These are phyloP conservation scores for Pteronotus mesoamericanus DNA, from an alignment of 2,797 vertebrate species.

Conservation along the genomic window DNA sequence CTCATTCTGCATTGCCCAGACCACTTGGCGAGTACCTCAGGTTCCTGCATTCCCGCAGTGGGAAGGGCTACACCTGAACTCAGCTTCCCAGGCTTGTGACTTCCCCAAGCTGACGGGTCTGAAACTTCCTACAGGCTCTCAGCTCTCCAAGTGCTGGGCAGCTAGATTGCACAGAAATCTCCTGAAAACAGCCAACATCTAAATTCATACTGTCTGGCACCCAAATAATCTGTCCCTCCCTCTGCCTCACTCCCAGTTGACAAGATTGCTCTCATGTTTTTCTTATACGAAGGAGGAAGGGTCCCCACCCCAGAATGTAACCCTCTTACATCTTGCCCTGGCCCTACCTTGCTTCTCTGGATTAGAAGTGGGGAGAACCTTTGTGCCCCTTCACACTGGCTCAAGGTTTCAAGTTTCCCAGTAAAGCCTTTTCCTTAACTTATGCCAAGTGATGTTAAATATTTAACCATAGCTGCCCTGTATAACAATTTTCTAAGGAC, in stretches of 20 bases:
- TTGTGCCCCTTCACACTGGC: not conserved
- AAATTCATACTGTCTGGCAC: not conserved
- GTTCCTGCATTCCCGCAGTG: not conserved
- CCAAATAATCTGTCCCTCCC: not conserved
- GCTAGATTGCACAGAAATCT: slow-evolving; percentile 16
- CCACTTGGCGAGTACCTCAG: not conserved
- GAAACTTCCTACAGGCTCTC: not conserved
- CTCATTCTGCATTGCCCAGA: not conserved
- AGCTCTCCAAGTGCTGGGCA: not conserved
- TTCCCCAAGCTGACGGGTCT: not conserved
- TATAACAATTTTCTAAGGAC: not conserved
- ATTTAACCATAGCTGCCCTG: not conserved
- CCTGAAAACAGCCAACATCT: not conserved
- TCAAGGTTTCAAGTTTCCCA: not conserved
- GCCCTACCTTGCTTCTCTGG: not conserved
- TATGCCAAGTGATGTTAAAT: not conserved
- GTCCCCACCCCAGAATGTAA: not conserved
- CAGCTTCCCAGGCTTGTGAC: not conserved
- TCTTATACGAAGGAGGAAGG: not conserved
- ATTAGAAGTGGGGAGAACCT: not conserved
- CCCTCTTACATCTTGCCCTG: not conserved
- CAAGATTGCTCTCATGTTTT: not conserved
- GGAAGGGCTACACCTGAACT: not conserved
- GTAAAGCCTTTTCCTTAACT: not conserved
- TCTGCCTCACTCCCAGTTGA: not conserved